Base-by-base conservation (phyloP, 2,888 invertebrate genomes). In the Balanococcus diminutus region DNA sequence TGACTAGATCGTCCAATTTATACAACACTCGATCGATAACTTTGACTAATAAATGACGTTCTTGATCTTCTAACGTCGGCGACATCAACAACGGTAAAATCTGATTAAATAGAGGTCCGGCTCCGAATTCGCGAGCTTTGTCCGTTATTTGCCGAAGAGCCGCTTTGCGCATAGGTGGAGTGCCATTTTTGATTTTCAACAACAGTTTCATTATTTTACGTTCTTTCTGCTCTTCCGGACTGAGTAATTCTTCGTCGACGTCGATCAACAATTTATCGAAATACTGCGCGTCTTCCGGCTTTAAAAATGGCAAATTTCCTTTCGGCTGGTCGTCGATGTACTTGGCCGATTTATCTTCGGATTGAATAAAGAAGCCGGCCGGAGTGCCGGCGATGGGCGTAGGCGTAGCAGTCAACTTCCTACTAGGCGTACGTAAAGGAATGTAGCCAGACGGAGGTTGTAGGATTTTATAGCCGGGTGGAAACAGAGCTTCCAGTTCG, bases 261-360 rank as follows among this genome's bases (percentile, higher is more conserved):
- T 99, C 99, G 86, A 98, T 94, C 88, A 99, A 92, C 87, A 99
- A 92, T 91, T 99, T 99, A 91, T 99, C 99, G 91, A 99, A 99
- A 91, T 99, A 99, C 91, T 99, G 99, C 79, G 99, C 98, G 91
- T 98, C 98, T 91, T 99, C 99, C 0, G 99, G 99, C 90, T 99
- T 99, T 94, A 99, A 96, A 90, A 99, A 98, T 19, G 99, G 99
- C 88, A 99, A 92, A 91, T 99, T 99, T 0, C 95, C 96, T 90
- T 98, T 98, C 0, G 99, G 99, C 91, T 99, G 99, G 90, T 97
- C 97, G 90, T 99, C 99, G 89, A 98, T 94, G 90, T 95, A 95
- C 89, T 96, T 96, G 0, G 94, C 93, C 83, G 93, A 93, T 90
- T 95, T 94, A 89, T 96, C 96, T 91, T 96, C 96, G 91, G 96